Base-by-base conservation (phyloP, 2,888 invertebrate genomes). In the Meliscaeva auricollis region DNA sequence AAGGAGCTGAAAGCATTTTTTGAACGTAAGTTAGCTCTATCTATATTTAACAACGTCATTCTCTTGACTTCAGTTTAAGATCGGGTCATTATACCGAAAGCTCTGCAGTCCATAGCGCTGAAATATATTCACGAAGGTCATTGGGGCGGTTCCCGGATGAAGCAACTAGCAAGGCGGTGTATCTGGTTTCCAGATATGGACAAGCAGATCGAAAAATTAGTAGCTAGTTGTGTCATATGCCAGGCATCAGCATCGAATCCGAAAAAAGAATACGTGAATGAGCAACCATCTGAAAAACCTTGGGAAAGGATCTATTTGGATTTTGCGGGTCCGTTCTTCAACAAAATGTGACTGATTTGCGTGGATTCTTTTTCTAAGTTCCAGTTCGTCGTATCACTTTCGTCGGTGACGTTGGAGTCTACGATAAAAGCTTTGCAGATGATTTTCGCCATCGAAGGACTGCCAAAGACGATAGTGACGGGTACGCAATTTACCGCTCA, bases 371-470 rank as follows among this genome's bases (percentile, higher is more conserved):
- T 52, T 52, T 84, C 78, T 0, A 66, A 84, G 22, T 84, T 60
- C 22, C 75, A 74, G 5, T 83, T 41, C 9, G 68, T 69, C 9
- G 52, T 77, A 9, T 58, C 77, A 3, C 22, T 82, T 50, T 11
- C 44, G 4, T 46, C 50, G 9, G 77, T 74, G 15, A 76, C 15
- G 1, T 38, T 7, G 3, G 35, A 38, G n/a, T 46, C 76, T 2
- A 30, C 79, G 0, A 75, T 87, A 2, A 64, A 72, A 11, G 84
- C 81, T 41, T 20, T 87, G 9, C 81, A 85, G 46, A 70, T 80
- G 46, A 81, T 75, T 15, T 89, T 88, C 75, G 79, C 88, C 11
- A 80, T 87, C 7, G 88, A 88, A 58, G 89, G 88, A 8, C 52
- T 88, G 7, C 87, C 89, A 6, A 80, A 79, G 26, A 30, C 81